Percentiles rank a stretch among this genome's conserved stretches.
These are phyloP conservation scores for Mantis religiosa DNA, from an alignment of 2,888 invertebrate species.

Conservation along the genomic window DNA sequence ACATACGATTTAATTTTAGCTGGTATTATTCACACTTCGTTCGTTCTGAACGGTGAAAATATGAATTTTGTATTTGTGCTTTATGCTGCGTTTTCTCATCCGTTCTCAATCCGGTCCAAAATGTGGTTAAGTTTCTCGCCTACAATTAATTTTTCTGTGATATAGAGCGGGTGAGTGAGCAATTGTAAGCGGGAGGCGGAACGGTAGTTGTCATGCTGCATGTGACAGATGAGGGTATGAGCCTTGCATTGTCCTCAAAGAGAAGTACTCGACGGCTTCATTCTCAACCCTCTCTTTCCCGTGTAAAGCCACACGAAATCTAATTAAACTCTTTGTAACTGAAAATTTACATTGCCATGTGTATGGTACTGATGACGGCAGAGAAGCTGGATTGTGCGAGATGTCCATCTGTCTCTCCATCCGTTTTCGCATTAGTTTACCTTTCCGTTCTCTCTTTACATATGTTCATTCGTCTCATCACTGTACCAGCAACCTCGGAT, in stretches of 20 bases:
- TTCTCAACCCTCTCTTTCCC: neutral
- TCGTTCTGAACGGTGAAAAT: neutral
- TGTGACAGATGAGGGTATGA: slow-evolving; percentile 1
- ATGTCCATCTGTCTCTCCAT: neutral
- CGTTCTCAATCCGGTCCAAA: neutral
- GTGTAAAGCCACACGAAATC: slow-evolving; percentile 19
- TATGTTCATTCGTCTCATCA: neutral
- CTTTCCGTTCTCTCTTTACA: neutral
- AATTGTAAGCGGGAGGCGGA: too few species aligned
- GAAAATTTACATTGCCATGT: neutral
- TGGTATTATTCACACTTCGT: neutral
- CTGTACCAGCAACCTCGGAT: too few species aligned
- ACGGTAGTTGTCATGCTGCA: neutral
- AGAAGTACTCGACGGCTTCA: neutral
- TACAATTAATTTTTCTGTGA: neutral
- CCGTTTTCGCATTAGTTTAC: neutral
- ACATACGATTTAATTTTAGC: neutral
- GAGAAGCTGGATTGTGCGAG: neutral
- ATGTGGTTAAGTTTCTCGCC: neutral
- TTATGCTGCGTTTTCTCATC: too few species aligned
- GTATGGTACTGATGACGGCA: neutral
- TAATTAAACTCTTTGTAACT: slow-evolving; percentile 22
- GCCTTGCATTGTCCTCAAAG: neutral
- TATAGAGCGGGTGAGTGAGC: neutral
- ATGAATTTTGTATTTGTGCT: neutral